These are phyloP conservation scores for Hipparchia semele DNA, from an alignment of 2,888 invertebrate genomes.

Conservation along the genomic window DNA sequence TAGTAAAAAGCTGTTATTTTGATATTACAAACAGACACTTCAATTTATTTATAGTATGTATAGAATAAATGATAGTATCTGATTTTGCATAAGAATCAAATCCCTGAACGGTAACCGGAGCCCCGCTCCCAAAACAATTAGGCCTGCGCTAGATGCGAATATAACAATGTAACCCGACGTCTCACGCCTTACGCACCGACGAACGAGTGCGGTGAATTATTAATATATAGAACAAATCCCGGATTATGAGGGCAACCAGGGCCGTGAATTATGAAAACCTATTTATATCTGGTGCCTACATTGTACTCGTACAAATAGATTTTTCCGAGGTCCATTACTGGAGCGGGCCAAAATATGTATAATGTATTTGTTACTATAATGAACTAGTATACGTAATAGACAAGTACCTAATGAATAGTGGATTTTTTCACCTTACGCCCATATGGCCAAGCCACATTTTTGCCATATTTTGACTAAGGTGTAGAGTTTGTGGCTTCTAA, in stretches of 20 bases:
- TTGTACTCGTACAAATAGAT: background rate
- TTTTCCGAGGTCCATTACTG: too few species aligned
- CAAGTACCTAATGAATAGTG: too few species aligned
- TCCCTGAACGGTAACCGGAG: constrained; percentile 59
- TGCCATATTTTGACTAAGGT: too few species aligned
- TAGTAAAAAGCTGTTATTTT: too few species aligned
- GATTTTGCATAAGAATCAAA: constrained; percentile 37
- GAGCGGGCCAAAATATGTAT: too few species aligned
- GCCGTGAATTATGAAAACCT: background rate
- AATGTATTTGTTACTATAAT: too few species aligned
- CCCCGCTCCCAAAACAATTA: constrained; percentile 66
- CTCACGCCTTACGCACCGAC: constrained; percentile 60
- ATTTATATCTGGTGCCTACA: background rate
- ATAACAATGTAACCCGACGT: constrained; percentile 71
- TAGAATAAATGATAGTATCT: background rate
- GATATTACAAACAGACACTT: too few species aligned
- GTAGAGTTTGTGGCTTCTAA: too few species aligned
- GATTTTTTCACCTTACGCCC: too few species aligned
- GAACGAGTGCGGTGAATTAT: constrained; percentile 37
- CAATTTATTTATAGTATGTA: background rate
- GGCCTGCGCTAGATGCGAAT: constrained; percentile 63
- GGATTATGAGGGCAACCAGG: constrained; percentile 3
- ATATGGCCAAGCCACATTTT: too few species aligned
- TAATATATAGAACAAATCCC: constrained; percentile 28
- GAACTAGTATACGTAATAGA: too few species aligned